phyloP scores from a whole-genome alignment of 1,140 invertebrate genomes.

The Campoletis sonorensis region DNA sequence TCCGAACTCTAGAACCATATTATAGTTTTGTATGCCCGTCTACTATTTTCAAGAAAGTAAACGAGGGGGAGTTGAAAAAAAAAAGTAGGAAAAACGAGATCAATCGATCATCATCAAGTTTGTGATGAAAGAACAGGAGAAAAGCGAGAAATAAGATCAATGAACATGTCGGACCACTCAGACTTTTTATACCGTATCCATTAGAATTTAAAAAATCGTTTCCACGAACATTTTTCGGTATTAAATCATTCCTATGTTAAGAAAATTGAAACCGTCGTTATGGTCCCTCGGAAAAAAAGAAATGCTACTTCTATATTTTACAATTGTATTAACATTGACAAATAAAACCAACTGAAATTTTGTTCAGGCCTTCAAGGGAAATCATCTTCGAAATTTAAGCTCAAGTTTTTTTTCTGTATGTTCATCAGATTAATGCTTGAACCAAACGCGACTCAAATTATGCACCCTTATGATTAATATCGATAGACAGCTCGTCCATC shows the following conservation, averaged over 20 bases:
- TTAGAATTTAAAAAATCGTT: slow-evolving; percentile 10
- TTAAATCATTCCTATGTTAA: background rate
- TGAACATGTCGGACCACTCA: background rate
- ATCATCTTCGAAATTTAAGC: background rate
- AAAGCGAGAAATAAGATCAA: slow-evolving; percentile 24
- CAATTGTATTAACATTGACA: too few relatives aligned
- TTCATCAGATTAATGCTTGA: background rate
- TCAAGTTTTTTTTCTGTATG: background rate
- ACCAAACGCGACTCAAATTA: background rate
- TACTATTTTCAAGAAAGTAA: background rate
- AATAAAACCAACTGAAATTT: too few relatives aligned
- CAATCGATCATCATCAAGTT: slow-evolving; percentile 44
- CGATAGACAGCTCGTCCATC: background rate
- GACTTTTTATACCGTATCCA: background rate
- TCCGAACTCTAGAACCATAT: background rate
- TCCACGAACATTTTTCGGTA: slow-evolving; percentile 13
- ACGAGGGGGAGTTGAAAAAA: background rate
- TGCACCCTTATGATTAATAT: background rate
- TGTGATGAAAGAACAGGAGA: background rate
- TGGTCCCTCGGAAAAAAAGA: too few relatives aligned
- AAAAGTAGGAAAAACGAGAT: slow-evolving; percentile 2
- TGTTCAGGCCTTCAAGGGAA: too few relatives aligned
- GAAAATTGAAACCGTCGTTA: background rate
- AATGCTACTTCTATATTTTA: too few relatives aligned
- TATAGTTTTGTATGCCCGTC: background rate